phyloP scores from a whole-genome alignment of 2,888 invertebrate species.

The Melanargia galathea region DNA sequence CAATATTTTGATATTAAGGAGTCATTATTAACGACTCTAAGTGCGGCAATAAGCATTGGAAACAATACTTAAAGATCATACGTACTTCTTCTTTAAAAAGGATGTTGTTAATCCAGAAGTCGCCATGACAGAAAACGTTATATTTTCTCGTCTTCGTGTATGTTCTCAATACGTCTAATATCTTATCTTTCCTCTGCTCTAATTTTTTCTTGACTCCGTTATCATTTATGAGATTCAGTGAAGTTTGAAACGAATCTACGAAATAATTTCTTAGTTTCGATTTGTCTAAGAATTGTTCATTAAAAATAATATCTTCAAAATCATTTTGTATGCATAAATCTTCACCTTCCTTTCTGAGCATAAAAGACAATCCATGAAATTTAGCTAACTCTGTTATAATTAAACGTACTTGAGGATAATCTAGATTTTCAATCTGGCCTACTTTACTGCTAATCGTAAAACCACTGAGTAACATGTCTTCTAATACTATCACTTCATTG shows the following conservation, averaged over 20 bases:
- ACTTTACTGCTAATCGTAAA: slow-evolving; percentile 57
- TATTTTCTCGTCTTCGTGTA: slow-evolving; percentile 54
- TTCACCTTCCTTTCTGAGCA: slow-evolving; percentile 51
- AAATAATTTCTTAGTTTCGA: slow-evolving; percentile 64
- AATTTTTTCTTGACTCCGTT: slow-evolving; percentile 54
- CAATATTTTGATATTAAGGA: too few relatives aligned
- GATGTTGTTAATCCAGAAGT: slow-evolving; percentile 71
- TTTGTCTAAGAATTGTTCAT: slow-evolving; percentile 62
- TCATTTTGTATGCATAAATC: slow-evolving; percentile 47
- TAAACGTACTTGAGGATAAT: slow-evolving; percentile 51
- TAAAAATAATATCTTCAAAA: slow-evolving; percentile 62
- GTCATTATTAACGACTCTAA: too few relatives aligned
- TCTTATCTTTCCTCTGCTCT: slow-evolving; percentile 48
- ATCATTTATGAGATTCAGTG: slow-evolving; percentile 56
- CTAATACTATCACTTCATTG: slow-evolving; percentile 66
- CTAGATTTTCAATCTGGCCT: slow-evolving; percentile 52
- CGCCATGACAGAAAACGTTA: slow-evolving; percentile 71
- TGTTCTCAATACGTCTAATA: slow-evolving; percentile 57
- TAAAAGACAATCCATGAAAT: slow-evolving; percentile 66
- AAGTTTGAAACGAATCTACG: slow-evolving; percentile 62
- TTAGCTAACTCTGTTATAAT: slow-evolving; percentile 64
- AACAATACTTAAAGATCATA: not conserved
- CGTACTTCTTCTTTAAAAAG: slow-evolving; percentile 59
- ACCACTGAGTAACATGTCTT: slow-evolving; percentile 60
- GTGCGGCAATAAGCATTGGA: too few relatives aligned